phyloP scores from a whole-genome alignment of 2,113 vertebrate species.

The Tauraco erythrolophus region DNA sequence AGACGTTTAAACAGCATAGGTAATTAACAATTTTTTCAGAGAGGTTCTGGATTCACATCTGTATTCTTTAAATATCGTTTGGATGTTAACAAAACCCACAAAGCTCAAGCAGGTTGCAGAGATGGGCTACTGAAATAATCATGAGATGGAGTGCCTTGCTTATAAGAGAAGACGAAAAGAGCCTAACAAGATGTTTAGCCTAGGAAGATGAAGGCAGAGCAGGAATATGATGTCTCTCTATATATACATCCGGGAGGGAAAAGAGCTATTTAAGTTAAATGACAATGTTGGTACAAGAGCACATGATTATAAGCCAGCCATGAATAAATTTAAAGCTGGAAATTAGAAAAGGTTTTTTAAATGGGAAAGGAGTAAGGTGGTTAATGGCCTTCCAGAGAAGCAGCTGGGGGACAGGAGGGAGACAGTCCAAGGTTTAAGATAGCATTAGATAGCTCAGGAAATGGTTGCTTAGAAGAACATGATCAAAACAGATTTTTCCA shows the following conservation, averaged over 20 bases:
- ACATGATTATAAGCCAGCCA: neutral
- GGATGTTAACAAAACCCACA: neutral
- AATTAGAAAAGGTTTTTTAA: conserved; percentile 2
- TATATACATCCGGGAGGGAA: neutral
- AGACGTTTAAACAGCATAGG: neutral
- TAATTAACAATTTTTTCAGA: neutral
- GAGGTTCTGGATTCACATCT: neutral
- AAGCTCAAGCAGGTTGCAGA: neutral
- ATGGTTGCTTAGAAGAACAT: neutral
- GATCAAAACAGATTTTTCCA: neutral
- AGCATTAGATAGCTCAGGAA: neutral
- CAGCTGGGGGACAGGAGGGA: neutral
- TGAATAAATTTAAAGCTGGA: conserved; percentile 4
- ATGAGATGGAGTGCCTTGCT: neutral
- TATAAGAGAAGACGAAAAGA: neutral
- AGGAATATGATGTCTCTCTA: neutral
- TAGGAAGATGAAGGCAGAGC: neutral
- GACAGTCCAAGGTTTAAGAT: neutral
- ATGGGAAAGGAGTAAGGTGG: neutral
- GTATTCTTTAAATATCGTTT: neutral
- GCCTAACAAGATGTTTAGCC: neutral
- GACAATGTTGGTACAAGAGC: conserved; percentile 5
- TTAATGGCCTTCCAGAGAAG: neutral
- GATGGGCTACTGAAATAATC: neutral
- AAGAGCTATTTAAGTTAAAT: neutral